A percentile compares a stretch with the other conserved stretches of the same genome.
These are phyloP conservation scores for Drosophila infuscata DNA, from an alignment of 2,888 invertebrate genomes.

Conservation along the genomic window DNA sequence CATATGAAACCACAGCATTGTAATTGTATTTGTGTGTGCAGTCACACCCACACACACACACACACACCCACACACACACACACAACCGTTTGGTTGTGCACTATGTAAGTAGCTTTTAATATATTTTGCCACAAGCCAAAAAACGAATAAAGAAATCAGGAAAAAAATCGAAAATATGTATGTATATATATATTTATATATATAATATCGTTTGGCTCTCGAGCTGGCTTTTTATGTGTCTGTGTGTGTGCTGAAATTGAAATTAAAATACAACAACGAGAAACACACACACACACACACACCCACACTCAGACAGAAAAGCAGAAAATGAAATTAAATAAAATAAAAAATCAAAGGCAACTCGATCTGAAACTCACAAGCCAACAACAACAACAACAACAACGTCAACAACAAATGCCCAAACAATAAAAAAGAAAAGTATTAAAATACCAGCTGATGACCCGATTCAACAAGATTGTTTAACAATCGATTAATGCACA, in stretches of 20 bases:
- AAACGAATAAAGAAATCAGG: conserved; percentile 42
- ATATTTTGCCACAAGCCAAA: conserved; percentile 74
- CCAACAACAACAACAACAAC: conserved; percentile 1
- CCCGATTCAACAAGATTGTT: conserved; percentile 21
- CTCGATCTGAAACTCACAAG: conserved; percentile 21
- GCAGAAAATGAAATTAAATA: conserved; percentile 72
- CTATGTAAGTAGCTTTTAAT: conserved; percentile 80
- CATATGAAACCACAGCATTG: conserved; percentile 65
- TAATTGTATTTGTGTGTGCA: conserved; percentile 50
- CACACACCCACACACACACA: conserved; percentile 33
- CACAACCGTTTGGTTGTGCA: conserved; percentile 60
- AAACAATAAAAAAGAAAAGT: not conserved
- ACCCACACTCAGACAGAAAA: conserved; percentile 21
- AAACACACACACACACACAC: conserved; percentile 18
- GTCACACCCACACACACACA: conserved; percentile 36
- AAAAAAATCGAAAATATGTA: conserved; percentile 33
- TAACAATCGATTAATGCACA: conserved; percentile 20
- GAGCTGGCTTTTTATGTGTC: conserved; percentile 6
- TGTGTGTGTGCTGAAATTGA: conserved; percentile 68
- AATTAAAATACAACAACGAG: conserved; percentile 66
- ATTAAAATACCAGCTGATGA: not conserved
- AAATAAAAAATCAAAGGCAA: conserved; percentile 53
- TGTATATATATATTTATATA: conserved; percentile 10
- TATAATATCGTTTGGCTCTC: conserved; percentile 16
- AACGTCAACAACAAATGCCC: not conserved